A percentile compares a stretch with the other conserved stretches of the same genome.
Evolutionary conservation across 2,797 vertebrate species (phyloP).

Genomic region (Otus scops): DNA sequence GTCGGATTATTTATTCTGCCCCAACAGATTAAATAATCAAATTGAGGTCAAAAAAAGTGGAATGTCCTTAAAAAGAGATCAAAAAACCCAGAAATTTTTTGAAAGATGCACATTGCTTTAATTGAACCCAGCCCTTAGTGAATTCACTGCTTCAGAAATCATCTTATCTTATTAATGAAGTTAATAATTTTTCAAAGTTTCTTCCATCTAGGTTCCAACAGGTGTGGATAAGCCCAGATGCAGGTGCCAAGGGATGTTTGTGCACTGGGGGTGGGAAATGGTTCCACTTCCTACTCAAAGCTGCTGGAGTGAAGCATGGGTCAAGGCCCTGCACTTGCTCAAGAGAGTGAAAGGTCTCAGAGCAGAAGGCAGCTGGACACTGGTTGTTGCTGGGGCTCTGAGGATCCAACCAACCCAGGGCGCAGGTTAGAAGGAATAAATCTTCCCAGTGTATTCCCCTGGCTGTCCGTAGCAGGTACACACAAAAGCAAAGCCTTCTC

Average conservation of each 20-base stretch:
- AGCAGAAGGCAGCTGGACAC: no score
- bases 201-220: neutral
- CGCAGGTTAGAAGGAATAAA: no score
- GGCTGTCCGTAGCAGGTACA: neutral
- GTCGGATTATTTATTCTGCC: neutral
- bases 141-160: neutral
- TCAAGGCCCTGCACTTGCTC: no score
- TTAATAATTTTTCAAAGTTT: neutral
- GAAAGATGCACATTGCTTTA: accelerated
- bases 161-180: neutral
- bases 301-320: accelerated
- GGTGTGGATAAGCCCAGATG: neutral
- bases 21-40: neutral
- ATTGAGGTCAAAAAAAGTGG: neutral
- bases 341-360: no score
- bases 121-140: neutral
- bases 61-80: neutral
- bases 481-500: neutral
- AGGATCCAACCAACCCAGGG: neutral
- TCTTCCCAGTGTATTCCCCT: neutral
- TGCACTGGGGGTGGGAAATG: no score
- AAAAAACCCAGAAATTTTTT: neutral
- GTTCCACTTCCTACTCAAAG: neutral
- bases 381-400: neutral
- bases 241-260: neutral